A percentile compares a stretch with the other conserved stretches of the same genome.
These are phyloP conservation scores for Papilio polyxenes DNA, from an alignment of 1,140 invertebrate species.

Conservation along the genomic window DNA sequence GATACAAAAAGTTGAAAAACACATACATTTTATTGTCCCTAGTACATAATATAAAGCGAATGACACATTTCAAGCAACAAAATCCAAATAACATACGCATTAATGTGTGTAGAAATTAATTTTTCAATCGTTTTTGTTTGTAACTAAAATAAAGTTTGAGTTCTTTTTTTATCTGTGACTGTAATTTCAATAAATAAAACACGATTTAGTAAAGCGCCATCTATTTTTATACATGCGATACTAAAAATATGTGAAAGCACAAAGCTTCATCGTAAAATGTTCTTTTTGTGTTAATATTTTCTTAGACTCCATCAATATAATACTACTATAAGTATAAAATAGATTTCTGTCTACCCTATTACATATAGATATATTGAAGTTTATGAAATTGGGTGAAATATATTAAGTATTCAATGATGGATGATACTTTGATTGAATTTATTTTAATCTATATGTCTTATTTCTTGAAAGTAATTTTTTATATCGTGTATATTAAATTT, in stretches of 20 bases:
- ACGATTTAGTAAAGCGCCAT: slow-evolving; percentile 49
- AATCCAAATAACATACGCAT: background rate
- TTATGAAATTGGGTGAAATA: slow-evolving; percentile 40
- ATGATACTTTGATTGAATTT: background rate
- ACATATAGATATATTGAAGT: slow-evolving; percentile 58
- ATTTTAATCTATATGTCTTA: background rate
- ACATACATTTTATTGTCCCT: slow-evolving; percentile 43
- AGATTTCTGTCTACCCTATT: slow-evolving; percentile 70
- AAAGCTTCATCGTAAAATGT: slow-evolving; percentile 63
- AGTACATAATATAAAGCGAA: slow-evolving; percentile 38
- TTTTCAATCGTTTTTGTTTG: background rate
- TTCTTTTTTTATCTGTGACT: background rate
- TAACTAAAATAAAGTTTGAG: background rate
- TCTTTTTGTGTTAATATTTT: slow-evolving; percentile 48
- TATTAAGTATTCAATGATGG: slow-evolving; percentile 51
- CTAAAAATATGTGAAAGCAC: slow-evolving; percentile 61
- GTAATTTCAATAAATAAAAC: slow-evolving; percentile 15
- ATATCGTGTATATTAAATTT: too few relatives aligned
- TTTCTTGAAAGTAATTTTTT: background rate
- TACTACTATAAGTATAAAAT: slow-evolving; percentile 75
- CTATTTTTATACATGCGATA: slow-evolving; percentile 50
- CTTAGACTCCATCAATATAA: slow-evolving; percentile 45
- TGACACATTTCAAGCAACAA: slow-evolving; percentile 27
- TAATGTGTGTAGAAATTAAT: background rate
- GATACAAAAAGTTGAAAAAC: slow-evolving; percentile 38